Base-by-base conservation (phyloP, 2,797 vertebrate species). In the Peromyscus aztecus region DNA sequence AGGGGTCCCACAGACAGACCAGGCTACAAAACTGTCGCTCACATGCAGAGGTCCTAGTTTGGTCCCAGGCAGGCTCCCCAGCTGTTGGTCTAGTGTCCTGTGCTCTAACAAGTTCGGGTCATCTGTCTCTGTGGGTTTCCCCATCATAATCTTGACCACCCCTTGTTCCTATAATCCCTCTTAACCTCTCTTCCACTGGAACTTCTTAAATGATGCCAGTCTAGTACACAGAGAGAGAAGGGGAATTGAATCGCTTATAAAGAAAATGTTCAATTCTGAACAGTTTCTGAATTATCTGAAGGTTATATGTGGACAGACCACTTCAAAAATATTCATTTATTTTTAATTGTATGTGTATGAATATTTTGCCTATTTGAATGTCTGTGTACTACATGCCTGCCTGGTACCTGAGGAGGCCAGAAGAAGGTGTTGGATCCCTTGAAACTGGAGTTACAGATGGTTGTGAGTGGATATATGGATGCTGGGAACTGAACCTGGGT, bases 201-300 rank as follows among this genome's bases (percentile, higher is more conserved):
- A 55, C 52, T 55, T 55, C 52, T 55, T 93, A 92, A 89, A 82
- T 77, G 88, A 84, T 37, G 0, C 76, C 87, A 91, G 83, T 76
- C 16, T 5, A 89, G 80, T 11, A 3, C 31, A 67, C 24, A 43
- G 2, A 83, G 24, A 40, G 23, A 65, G 21, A 6, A 91, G 27
- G 31, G 37, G 12, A 82, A 92, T 40, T 27, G 34, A 29, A 59
- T 43, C 55, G 80, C 14, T 14, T 83, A 17, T 24, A 63, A n/a
- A 2, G 9, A 31, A 31, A 9, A n/a, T 69, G 59, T 55, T 4
- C 40, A 86, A 14, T 89, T 65, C 24, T 84, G 85, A 87, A 23
- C 73, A 75, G 46, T 85, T 46, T 65, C 29, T 65, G 4, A 84
- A 46, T 84, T 43, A 63, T 31, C 37, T 19, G 14, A 84, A 77